phyloP scores from a whole-genome alignment of 2,797 vertebrate genomes.

The Ambastaia sidthimunki region DNA sequence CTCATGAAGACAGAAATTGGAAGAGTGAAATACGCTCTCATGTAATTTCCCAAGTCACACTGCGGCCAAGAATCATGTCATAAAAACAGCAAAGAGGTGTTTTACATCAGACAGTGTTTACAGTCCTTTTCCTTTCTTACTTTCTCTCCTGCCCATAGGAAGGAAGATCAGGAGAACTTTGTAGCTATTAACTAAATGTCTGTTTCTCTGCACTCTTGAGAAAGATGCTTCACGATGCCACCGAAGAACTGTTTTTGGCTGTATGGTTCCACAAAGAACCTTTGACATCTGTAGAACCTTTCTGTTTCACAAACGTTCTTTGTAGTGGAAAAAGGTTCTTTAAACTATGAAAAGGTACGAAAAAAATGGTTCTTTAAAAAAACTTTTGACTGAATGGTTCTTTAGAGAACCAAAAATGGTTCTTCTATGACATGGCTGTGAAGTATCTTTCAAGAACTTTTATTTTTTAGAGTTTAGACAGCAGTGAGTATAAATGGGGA shows the following conservation, averaged over 20 bases:
- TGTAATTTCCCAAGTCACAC: slow-evolving; percentile 43
- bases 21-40: slow-evolving; percentile 58
- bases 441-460: too few relatives aligned
- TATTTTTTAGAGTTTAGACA: neutral
- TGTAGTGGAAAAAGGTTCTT: too few relatives aligned
- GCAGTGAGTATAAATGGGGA: neutral
- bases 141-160: neutral
- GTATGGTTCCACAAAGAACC: too few relatives aligned
- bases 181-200: neutral
- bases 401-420: too few relatives aligned
- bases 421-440: too few relatives aligned
- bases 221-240: too few relatives aligned
- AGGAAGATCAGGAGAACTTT: neutral
- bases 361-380: too few relatives aligned
- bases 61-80: slow-evolving; percentile 19
- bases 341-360: too few relatives aligned
- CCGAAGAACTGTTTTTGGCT: too few relatives aligned
- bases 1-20: slow-evolving; percentile 60
- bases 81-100: slow-evolving; percentile 18
- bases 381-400: too few relatives aligned
- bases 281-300: too few relatives aligned
- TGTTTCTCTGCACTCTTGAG: neutral
- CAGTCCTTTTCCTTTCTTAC: neutral
- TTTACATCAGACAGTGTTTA: slow-evolving; percentile 6
- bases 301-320: too few relatives aligned